Evolutionary conservation across 2,888 invertebrate species (phyloP), one percentile per base, ranked within the genome.

Genomic region (Drosophila greeni): DNA sequence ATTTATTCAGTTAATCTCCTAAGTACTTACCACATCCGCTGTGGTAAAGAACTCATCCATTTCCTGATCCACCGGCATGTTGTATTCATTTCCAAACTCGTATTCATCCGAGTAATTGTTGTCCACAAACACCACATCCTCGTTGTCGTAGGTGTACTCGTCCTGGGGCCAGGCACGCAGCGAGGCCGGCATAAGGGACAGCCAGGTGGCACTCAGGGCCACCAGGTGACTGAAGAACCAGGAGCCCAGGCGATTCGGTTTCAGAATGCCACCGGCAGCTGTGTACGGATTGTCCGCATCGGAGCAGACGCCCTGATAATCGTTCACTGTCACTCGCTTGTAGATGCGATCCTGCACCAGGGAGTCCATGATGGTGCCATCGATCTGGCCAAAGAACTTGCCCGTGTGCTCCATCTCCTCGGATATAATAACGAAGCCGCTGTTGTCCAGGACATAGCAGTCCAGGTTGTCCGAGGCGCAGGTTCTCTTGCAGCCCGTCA

Each of bases 351-450:
- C 96, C 86, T 97, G 95, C 0, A 97, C 96, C 54, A 97, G 89
- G 0, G 96, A 95, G 88, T 97, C 96, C 96, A 97, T 96, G 67
- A 97, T 96, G 14, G 96, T 96, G 20, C 96, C 96, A 87, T 97
- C 97, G 40, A 97, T 94, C 89, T 97, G 96, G 0, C 97, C 98
- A 85, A 97, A 97, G 89, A 98, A 98, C 84, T 94, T 92, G 1
- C 97, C 97, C 2, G 96, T 96, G 82, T 97, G 95, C 40, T 95
- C 92, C 33, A 92, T 91, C 74, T 94, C 94, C 88, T 97, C 96
- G 0, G 97, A 97, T 37, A 97, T 92, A 54, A 98, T 94, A 53
- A 98, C 94, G 87, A 97, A 98, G 14, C 97, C 98, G 87, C 96
- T 97, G 89, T 97, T 97, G 86, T 98, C 98, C 58, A 98, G 90